A percentile compares a stretch with the other conserved stretches of the same genome.
Evolutionary conservation across 1,140 invertebrate species (phyloP).

Genomic region (Trichonephila clavata): DNA sequence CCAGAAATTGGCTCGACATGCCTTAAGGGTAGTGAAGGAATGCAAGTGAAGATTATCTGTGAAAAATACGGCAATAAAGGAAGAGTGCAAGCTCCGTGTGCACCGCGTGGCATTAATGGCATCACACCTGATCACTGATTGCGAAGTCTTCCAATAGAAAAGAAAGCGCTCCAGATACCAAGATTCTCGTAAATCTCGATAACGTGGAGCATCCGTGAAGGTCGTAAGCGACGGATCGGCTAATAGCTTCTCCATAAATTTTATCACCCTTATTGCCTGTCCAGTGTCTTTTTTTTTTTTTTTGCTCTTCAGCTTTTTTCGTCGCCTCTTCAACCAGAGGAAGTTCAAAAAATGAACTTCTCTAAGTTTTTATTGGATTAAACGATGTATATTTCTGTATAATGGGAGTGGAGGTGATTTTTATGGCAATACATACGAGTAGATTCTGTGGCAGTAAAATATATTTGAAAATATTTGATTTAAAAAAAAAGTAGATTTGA

Average conservation of each 20-base stretch:
- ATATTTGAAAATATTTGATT: no score
- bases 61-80: slow-evolving; percentile 74
- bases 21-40: slow-evolving; percentile 40
- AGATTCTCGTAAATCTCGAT: slow-evolving; percentile 73
- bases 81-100: not conserved
- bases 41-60: slow-evolving; percentile 18
- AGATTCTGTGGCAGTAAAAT: no score
- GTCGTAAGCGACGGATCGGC: slow-evolving; percentile 72
- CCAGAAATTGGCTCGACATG: not conserved
- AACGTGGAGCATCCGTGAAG: slow-evolving; percentile 59
- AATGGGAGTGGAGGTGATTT: not conserved
- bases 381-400: not conserved
- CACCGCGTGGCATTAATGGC: slow-evolving; percentile 72
- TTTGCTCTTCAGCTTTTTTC: not conserved
- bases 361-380: slow-evolving; percentile 17
- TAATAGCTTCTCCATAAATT: slow-evolving; percentile 76
- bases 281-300: not conserved
- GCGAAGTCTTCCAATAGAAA: slow-evolving; percentile 72
- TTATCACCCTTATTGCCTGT: slow-evolving; percentile 75
- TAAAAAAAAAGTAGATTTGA: no score
- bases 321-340: not conserved
- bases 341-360: slow-evolving; percentile 20
- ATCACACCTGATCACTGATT: slow-evolving; percentile 75
- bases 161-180: slow-evolving; percentile 71
- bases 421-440: not conserved